A percentile compares a stretch with the other conserved stretches of the same genome.
These are phyloP conservation scores for Aphidius gifuensis DNA, from an alignment of 1,140 invertebrate genomes.

Conservation along the genomic window DNA sequence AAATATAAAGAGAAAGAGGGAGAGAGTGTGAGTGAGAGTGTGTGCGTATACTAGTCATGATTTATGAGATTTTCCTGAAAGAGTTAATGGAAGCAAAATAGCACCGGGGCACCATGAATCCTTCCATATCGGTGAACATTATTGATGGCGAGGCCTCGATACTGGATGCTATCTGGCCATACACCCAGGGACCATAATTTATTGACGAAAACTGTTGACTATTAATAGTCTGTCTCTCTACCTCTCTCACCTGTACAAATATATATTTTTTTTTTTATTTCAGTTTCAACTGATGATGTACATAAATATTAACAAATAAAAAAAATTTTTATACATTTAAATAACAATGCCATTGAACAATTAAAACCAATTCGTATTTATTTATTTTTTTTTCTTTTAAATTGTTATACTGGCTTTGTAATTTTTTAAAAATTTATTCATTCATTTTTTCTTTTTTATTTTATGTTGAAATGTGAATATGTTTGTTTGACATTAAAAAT, in stretches of 20 bases:
- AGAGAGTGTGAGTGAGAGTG: neutral
- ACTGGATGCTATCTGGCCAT: slow-evolving; percentile 32
- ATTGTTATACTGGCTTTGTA: no score
- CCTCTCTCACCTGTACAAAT: slow-evolving; percentile 15
- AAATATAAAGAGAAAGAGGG: neutral
- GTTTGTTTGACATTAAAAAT: no score
- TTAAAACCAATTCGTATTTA: no score
- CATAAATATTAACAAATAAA: no score
- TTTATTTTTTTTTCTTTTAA: no score
- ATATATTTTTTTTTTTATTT: neutral
- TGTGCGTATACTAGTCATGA: slow-evolving; percentile 29
- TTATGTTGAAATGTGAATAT: no score
- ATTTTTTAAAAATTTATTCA: no score
- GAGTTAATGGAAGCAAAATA: slow-evolving; percentile 52
- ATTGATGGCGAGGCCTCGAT: slow-evolving; percentile 43
- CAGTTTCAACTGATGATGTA: neutral
- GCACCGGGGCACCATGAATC: slow-evolving; percentile 42
- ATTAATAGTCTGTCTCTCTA: slow-evolving; percentile 27
- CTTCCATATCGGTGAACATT: slow-evolving; percentile 43
- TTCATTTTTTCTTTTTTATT: no score
- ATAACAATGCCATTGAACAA: no score
- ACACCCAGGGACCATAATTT: slow-evolving; percentile 35
- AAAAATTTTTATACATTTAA: no score
- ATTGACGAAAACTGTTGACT: slow-evolving; percentile 34
- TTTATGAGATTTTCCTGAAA: slow-evolving; percentile 42